Base-by-base conservation (phyloP, 2,113 vertebrate species). In the Pyrgilauda ruficollis region DNA sequence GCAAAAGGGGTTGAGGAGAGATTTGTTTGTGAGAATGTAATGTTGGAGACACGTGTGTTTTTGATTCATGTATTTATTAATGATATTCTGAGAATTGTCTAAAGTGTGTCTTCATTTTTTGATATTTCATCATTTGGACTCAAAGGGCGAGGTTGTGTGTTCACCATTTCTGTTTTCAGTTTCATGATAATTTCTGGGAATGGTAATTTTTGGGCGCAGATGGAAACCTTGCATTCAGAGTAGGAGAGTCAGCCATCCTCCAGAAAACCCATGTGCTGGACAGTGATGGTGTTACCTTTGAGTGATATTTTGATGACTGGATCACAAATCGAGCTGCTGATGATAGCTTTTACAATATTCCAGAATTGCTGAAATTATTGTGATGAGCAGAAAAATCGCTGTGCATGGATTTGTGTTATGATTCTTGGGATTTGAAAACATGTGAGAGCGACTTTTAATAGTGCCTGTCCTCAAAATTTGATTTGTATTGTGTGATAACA, bases 341-440 rank as follows among this genome's bases (percentile, higher is more conserved):
- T 47, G 33, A 20, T 13, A 55, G 19, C 30, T 10, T 33, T 33
- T 26, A 21, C 8, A 46, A 7, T 16, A 20, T 21, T 27, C 26
- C 7, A 6, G 16, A n/a, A 18, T 23, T 4, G 11, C 10, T 49
- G 41, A 14, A 39, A 27, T 27, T 19, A 10, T 4, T 47, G 3
- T 7, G 2, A 24, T 41, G 8, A 16, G 16, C 13, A 21, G 16
- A 41, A 49, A 49, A 49, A 24, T 20, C 15, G 4, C 4, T 55
- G 24, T 28, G 23, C n/a, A 8, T 8, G 4, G 6, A 14, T n/a
- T 37, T 0, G 4, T 9, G 15, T 20, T 55, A 50, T 37, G 41
- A 15, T 31, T 13, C 12, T 24, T 67, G 50, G 12, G 27, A 46
- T 67, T 21, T 20, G 50, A 31, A 27, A 20, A 63, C 5, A 3